Evolutionary conservation across 2,113 vertebrate genomes (phyloP), one percentile per base, ranked within the genome.

Genomic region (Capra hircus): DNA sequence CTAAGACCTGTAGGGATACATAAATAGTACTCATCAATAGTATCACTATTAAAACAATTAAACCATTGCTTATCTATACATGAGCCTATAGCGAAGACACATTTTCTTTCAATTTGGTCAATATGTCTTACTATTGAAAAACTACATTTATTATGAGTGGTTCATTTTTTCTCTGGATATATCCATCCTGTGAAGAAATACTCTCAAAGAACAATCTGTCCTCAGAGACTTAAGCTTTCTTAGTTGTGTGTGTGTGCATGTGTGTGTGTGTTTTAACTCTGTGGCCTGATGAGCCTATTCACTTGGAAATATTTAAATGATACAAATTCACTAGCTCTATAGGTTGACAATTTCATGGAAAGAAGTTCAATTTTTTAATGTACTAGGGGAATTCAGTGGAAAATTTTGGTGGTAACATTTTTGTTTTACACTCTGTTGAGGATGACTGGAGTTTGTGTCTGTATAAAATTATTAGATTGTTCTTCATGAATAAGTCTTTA

Each of bases 221-320:
- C 30, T 94, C 14, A 33, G 48, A 81, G 9, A 86, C 43, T 85
- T n/a, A 7, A 78, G 12, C n/a, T 83, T 45, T 57, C 23, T 94
- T 90, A 48, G 50, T 55, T 12, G 9, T 12, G 19, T 71, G 9
- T 23, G 15, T 64, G 14, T n/a, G 33, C 1, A 1, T 36, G 17
- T 36, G 17, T 36, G 17, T 71, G 9, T 71, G n/a, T 40, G 19
- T 71, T 23, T 74, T 40, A 23, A 64, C 15, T 52, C 8, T 45
- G 13, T 85, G 50, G 84, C 84, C 19, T 62, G 16, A 81, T n/a
- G 16, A 93, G 8, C 21, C 40, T 50, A 59, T 83, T 94, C 86
- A 95, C 48, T 92, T 90, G 23, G 40, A 94, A 97, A 93, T 88
- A 94, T 43, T 94, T 77, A 93, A 87, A 67, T 91, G 2, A 86